Base-by-base conservation (phyloP, 2,797 vertebrate genomes). In the Tarsius wallacei region DNA sequence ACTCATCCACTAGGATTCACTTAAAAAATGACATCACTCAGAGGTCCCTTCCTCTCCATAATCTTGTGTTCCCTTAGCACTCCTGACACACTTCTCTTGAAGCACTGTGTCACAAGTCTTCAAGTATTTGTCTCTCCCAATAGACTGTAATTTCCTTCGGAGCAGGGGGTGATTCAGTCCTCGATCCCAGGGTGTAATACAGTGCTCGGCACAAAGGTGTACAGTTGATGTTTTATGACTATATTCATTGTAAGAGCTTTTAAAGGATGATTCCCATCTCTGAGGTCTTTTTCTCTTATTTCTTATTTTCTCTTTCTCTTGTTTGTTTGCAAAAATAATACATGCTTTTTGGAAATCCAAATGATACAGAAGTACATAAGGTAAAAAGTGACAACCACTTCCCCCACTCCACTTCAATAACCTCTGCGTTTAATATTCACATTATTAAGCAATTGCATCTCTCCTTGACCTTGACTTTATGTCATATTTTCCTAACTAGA, bases 301-400 rank as follows among this genome's bases (percentile, higher is more conserved):
- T 78, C 28, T 77, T 92, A 55, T 84, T 91, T 94, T 87, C 14
- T 87, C 42, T 78, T 93, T 14, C 12, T 94, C 31, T 16, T 81
- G 66, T 96, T 73, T 90, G 14, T 49, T 83, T 87, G 28, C 47
- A 78, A 71, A 83, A 85, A 55, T 71, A 66, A 95, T 36, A 55
- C 9, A 71, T 47, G 26, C 28, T 71, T 93, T 81, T 5, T 17
- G 71, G 63, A 78, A 85, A 33, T 66, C 81, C 49, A 81, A 19
- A 89, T 21, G 33, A 31, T 55, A 36, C 1, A 76, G 19, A 93
- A 63, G 2, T 53, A 2, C 55, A 22, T 93, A 74, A 80, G 78
- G 19, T 68, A 61, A 73, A 94, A 89, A 31, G 24, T 83, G 33
- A 59, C 55, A 73, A 8, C n/a, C 13, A 4, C 8, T 84, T 28